These are phyloP conservation scores for Volucella zonaria DNA, from an alignment of 2,888 invertebrate species.

Conservation along the genomic window DNA sequence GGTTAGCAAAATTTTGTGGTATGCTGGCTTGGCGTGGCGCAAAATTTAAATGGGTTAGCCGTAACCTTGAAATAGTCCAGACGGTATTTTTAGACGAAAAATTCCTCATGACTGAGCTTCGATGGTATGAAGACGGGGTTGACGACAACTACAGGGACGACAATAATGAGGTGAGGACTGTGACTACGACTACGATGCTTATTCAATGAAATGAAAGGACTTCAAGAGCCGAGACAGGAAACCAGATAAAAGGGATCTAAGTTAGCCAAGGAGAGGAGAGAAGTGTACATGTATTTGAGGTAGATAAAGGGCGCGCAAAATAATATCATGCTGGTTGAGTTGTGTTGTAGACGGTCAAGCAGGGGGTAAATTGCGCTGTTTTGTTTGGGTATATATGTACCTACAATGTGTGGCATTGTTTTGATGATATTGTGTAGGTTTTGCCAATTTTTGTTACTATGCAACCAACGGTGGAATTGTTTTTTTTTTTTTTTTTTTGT, in stretches of 20 bases:
- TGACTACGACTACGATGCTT: slow-evolving; percentile 9
- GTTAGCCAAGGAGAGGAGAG: slow-evolving; percentile 13
- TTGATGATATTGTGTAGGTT: slow-evolving; percentile 40
- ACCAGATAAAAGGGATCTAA: slow-evolving; percentile 42
- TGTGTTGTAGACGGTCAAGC: neutral
- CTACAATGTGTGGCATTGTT: slow-evolving; percentile 52
- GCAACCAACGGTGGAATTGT: neutral
- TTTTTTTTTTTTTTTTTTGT: slow-evolving; percentile 21
- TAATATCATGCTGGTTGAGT: neutral
- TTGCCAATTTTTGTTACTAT: neutral
- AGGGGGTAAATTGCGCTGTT: slow-evolving; percentile 8
- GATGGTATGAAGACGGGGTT: slow-evolving; percentile 49
- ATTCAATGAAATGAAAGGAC: slow-evolving; percentile 56
- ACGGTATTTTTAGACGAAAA: slow-evolving; percentile 73
- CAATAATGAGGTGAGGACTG: neutral
- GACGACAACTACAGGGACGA: slow-evolving; percentile 6
- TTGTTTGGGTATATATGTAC: slow-evolving; percentile 22
- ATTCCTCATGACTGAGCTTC: slow-evolving; percentile 52
- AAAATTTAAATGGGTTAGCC: slow-evolving; percentile 73
- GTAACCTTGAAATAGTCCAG: slow-evolving; percentile 69
- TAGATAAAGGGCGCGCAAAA: slow-evolving; percentile 54
- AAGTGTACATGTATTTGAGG: slow-evolving; percentile 7
- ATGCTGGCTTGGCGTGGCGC: slow-evolving; percentile 56
- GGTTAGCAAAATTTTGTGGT: slow-evolving; percentile 43
- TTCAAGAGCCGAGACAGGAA: slow-evolving; percentile 1